Evolutionary conservation across 2,113 vertebrate genomes (phyloP).

Genomic region (Piaya cayana): DNA sequence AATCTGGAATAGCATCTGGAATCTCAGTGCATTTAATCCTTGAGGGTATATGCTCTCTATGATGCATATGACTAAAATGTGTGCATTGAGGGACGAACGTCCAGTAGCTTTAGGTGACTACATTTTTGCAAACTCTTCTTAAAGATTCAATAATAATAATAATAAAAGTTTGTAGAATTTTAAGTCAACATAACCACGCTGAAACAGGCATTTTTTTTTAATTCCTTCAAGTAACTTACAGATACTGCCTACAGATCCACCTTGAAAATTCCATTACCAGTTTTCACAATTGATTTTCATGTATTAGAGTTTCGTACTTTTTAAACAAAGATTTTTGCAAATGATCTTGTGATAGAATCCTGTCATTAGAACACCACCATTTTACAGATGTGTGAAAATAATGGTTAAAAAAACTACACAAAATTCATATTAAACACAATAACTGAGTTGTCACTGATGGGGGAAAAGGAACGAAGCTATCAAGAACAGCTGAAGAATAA

Average conservation of each 20-base stretch:
- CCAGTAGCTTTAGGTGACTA: background rate
- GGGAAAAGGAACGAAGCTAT: background rate
- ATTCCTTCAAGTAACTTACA: background rate
- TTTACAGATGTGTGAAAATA: background rate
- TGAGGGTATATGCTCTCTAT: background rate
- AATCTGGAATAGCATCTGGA: slow-evolving; percentile 54
- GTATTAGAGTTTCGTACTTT: background rate
- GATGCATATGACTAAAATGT: background rate
- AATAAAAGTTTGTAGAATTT: background rate
- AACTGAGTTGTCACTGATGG: background rate
- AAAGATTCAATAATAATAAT: background rate
- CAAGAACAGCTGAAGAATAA: slow-evolving; percentile 21
- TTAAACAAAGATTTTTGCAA: background rate
- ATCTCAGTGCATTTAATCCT: background rate
- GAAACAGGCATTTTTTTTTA: rapidly evolving
- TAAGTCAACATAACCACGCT: background rate
- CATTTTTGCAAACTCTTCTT: background rate
- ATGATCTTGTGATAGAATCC: rapidly evolving
- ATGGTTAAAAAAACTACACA: background rate
- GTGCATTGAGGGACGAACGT: background rate
- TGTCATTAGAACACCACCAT: rapidly evolving
- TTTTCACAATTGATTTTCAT: background rate
- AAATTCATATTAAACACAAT: background rate
- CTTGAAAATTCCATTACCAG: background rate
- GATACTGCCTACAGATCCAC: background rate